These are phyloP conservation scores for Rallus limicola DNA, from an alignment of 2,113 vertebrate genomes.

Conservation along the genomic window DNA sequence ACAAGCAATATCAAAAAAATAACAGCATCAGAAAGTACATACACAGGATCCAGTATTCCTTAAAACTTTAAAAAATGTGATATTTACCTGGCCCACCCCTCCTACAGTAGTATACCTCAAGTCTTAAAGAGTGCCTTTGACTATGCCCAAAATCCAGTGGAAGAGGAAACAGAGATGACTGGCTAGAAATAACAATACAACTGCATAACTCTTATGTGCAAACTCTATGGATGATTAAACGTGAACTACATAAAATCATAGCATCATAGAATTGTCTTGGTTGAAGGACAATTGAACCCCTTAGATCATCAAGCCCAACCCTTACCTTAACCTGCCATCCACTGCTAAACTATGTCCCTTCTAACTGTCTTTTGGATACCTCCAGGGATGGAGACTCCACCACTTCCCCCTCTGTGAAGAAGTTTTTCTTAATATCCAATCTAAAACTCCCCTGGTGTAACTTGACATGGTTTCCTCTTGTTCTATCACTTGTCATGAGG, in stretches of 20 bases:
- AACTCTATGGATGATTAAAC: neutral
- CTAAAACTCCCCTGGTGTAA: too few species aligned
- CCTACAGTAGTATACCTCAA: neutral
- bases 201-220: neutral
- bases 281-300: too few species aligned
- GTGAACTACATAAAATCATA: neutral
- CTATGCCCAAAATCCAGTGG: neutral
- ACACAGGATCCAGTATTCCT: neutral
- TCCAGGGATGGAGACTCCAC: too few species aligned
- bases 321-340: too few species aligned
- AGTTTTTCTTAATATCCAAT: too few species aligned
- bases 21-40: neutral
- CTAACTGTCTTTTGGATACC: too few species aligned
- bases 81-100: neutral
- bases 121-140: neutral
- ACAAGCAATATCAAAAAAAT: neutral
- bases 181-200: neutral
- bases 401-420: too few species aligned
- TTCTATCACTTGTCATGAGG: too few species aligned
- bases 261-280: too few species aligned
- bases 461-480: too few species aligned
- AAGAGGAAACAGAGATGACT: neutral
- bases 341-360: too few species aligned
- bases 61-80: neutral
- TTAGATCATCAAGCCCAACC: too few species aligned